These are phyloP conservation scores for Micromys minutus DNA, from an alignment of 2,113 vertebrate species.

Conservation along the genomic window DNA sequence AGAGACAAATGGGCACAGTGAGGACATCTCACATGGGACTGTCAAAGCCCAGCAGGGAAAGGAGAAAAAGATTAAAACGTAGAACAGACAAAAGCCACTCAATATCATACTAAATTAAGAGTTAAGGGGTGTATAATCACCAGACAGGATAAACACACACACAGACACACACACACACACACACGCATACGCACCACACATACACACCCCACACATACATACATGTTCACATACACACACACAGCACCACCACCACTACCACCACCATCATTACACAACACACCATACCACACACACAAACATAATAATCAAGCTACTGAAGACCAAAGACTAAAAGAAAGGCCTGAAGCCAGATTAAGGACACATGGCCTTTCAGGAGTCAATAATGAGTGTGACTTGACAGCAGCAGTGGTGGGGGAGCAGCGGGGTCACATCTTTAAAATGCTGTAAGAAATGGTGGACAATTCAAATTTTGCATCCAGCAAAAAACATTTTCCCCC, in stretches of 20 bases:
- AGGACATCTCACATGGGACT: background rate
- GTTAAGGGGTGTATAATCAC: background rate
- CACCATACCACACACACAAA: background rate
- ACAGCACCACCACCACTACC: background rate
- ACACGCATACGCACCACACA: background rate
- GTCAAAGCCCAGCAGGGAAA: background rate
- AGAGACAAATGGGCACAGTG: background rate
- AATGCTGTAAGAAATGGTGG: background rate
- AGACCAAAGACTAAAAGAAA: conserved; percentile 18
- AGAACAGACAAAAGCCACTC: background rate
- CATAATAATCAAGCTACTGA: background rate
- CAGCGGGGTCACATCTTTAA: background rate
- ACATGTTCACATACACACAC: background rate
- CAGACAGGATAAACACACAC: background rate
- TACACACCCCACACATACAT: background rate
- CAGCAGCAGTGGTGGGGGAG: background rate
- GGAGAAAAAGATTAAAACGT: background rate
- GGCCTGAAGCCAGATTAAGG: background rate
- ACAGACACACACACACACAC: background rate
- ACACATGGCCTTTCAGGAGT: background rate
- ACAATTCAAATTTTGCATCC: background rate
- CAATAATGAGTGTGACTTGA: background rate
- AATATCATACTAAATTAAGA: background rate
- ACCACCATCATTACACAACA: too few species aligned
- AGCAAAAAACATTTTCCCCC: background rate